Base-by-base conservation (phyloP, 2,113 vertebrate species). In the Oophaga pumilio region DNA sequence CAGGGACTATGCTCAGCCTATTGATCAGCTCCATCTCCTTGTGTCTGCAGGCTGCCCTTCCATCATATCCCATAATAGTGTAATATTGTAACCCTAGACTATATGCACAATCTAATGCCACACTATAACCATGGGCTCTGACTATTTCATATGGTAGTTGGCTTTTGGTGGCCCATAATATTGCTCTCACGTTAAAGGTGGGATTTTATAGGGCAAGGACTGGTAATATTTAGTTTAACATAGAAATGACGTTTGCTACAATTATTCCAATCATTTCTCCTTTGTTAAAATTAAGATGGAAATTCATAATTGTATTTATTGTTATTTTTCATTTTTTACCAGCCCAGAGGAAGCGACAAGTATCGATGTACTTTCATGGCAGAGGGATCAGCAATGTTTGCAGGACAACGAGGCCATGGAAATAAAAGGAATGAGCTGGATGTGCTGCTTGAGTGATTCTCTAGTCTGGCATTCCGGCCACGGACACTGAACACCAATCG, bases 381-480 rank as follows among this genome's bases (percentile, higher is more conserved):
- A 49, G 9, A 83, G 49, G 26, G 43, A 14, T 76, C 73, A 68
- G 73, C 56, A 12, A 59, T 24, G 52, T 49, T 52, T 53, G 71
- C 52, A 49, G 76, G 81, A 68, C 87, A 68, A 62, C 49, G 49
- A 57, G 87, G 24, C 68, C 69, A 66, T 82, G 86, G 66, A 84
- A 68, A 76, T 68, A 84, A 66, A 68, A 77, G 8, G 0, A 11
- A 49, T 77, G 71, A 84, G 69, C 10, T 83, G 43, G 53, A 66
- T 18, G 86, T 66, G 56, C 8, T 88, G 86, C 80, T 26, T 83
- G 86, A 76, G 59, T 88, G 81, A 84, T 57, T 82, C 33, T 74
- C 78, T 82, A 53, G 68, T 82, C 28, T 74, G 86, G 22, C 43
- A 84, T 88, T 56, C 87, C 20, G 52, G 26, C 49, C 80, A 87